Percentiles rank a stretch among this genome's conserved stretches.
phyloP scores from a whole-genome alignment of 2,113 vertebrate species.

The Tretioscincus oriximinensis region DNA sequence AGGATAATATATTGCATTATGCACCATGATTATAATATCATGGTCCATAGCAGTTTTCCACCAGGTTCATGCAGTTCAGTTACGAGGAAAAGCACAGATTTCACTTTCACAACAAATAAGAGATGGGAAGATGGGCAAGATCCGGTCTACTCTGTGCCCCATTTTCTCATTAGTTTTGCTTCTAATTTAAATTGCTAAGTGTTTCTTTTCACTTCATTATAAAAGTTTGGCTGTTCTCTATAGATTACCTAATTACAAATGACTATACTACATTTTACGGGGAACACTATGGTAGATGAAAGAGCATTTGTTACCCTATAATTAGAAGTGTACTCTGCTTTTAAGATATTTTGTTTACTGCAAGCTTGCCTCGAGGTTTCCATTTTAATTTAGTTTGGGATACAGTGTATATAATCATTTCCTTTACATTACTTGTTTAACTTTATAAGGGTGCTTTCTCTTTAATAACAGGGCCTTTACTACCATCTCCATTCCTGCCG shows the following conservation, averaged over 20 bases:
- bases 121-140: constrained; percentile 6
- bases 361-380: constrained; percentile 57
- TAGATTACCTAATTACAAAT: constrained; percentile 61
- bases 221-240: constrained; percentile 49
- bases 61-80: background rate
- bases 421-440: constrained; percentile 38
- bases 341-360: constrained; percentile 56
- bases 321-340: constrained; percentile 60
- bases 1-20: too few relatives aligned
- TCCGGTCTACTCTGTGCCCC: fast-evolving
- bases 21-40: too few relatives aligned
- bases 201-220: constrained; percentile 48
- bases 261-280: constrained; percentile 53
- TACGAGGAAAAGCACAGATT: background rate
- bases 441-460: constrained; percentile 43
- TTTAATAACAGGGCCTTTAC: constrained; percentile 43
- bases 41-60: too few relatives aligned
- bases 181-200: constrained; percentile 47
- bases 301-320: constrained; percentile 65
- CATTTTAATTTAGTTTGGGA: constrained; percentile 62
- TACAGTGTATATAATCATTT: constrained; percentile 15
- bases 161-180: constrained; percentile 32
- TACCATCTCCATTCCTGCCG: constrained; percentile 27
- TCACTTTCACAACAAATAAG: background rate
- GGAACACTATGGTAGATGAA: constrained; percentile 58